Percentiles rank a stretch among this genome's conserved stretches.
Evolutionary conservation across 2,113 vertebrate species (phyloP).

Genomic region (Oryzias melastigma): DNA sequence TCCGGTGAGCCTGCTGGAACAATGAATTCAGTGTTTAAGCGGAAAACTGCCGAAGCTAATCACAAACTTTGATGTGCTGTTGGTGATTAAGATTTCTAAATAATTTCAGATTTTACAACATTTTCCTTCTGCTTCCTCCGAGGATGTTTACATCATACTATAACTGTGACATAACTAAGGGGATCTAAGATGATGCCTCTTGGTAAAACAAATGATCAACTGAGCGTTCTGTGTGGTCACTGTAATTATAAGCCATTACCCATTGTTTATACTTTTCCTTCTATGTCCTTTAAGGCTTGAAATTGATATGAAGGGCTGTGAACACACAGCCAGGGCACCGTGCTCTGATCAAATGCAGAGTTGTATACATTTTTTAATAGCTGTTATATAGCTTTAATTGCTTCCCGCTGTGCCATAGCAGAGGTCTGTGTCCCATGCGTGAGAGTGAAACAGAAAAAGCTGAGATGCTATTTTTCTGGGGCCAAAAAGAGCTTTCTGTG

Average conservation of each 20-base stretch:
- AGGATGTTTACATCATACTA: constrained; percentile 4
- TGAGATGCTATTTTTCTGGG: constrained; percentile 1
- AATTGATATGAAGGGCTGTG: constrained; percentile 4
- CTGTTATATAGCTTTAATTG: constrained; percentile 18
- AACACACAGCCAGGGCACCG: background rate
- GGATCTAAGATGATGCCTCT: constrained; percentile 6
- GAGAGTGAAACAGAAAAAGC: constrained; percentile 2
- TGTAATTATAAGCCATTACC: constrained; percentile 3
- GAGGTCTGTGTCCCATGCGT: constrained; percentile 11
- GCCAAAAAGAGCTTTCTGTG: constrained; percentile 4
- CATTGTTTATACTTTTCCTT: constrained; percentile 5
- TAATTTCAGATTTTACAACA: background rate
- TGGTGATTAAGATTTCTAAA: background rate
- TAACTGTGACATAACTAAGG: background rate
- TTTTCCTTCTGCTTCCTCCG: background rate
- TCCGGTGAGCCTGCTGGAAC: background rate
- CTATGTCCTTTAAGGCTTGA: constrained; percentile 4
- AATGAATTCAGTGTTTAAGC: background rate
- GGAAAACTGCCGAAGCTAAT: background rate
- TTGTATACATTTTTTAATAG: constrained; percentile 15
- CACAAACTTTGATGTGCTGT: background rate
- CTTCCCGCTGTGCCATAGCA: constrained; percentile 7
- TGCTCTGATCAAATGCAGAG: constrained; percentile 8
- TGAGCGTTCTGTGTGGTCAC: constrained; percentile 11
- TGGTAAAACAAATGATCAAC: constrained; percentile 8